Evolutionary conservation across 1,140 invertebrate genomes (phyloP).

Genomic region (Macrobrachium nipponense): DNA sequence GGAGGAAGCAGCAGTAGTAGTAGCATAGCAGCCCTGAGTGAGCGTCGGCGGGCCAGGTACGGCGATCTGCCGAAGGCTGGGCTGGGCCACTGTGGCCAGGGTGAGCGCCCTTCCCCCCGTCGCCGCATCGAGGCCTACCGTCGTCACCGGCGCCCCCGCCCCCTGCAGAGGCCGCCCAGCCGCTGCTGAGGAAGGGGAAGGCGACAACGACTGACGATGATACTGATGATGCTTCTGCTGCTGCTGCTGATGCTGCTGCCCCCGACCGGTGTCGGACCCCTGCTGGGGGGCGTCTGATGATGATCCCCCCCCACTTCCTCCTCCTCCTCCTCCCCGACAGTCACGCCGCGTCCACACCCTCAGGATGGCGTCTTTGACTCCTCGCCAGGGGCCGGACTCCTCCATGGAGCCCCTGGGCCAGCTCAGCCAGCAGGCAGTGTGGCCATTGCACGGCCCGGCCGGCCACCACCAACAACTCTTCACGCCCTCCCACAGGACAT

Average conservation of each 20-base stretch:
- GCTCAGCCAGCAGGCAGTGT: conserved; percentile 47
- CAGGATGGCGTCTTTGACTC: conserved; percentile 48
- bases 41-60: conserved; percentile 32
- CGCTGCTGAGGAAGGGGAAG: background rate
- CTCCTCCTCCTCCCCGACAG: background rate
- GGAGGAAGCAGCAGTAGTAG: background rate
- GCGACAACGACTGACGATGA: no score
- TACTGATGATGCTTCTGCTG: background rate
- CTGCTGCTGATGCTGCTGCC: background rate
- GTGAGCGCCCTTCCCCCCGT: background rate
- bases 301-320: no score
- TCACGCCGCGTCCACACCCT: conserved; percentile 45
- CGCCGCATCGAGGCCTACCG: conserved; percentile 29
- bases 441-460: conserved; percentile 20
- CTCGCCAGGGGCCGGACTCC: conserved; percentile 46
- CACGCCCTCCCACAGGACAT: conserved; percentile 26
- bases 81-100: conserved; percentile 19
- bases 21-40: no score
- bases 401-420: conserved; percentile 40
- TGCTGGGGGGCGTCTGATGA: conserved; percentile 16
- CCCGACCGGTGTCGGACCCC: conserved; percentile 11
- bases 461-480: conserved; percentile 22
- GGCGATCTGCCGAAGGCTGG: background rate
- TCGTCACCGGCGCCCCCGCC: conserved; percentile 18
- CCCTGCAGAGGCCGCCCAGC: no score